A percentile compares a stretch with the other conserved stretches of the same genome.
Conservation (phyloP, 2,797 vertebrate species). For the Aldrovandia affinis region DNA sequence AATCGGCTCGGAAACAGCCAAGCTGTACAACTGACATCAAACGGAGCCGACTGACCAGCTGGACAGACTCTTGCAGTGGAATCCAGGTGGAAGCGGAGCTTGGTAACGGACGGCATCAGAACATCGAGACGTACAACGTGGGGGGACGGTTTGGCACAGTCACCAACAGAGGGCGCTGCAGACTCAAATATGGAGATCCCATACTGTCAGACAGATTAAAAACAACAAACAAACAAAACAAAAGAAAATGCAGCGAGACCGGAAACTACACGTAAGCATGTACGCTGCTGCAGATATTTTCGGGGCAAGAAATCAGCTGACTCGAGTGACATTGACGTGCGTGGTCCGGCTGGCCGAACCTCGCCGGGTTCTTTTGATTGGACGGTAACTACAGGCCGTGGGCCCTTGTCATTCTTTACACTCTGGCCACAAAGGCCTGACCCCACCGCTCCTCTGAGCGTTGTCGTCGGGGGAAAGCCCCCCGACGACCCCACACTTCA, state of each 20-base stretch:
- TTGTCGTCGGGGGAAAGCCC: neutral
- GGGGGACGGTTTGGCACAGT: slow-evolving; percentile 4
- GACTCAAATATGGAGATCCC: slow-evolving; percentile 13
- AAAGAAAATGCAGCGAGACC: neutral
- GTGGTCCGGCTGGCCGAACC: neutral
- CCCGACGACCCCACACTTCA: neutral
- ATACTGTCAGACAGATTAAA: neutral
- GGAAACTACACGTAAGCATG: neutral
- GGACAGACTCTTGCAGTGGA: slow-evolving; percentile 1
- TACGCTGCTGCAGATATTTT: neutral
- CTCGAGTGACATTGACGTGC: neutral
- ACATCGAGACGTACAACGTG: neutral
- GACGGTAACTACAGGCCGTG: neutral
- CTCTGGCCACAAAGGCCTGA: neutral
- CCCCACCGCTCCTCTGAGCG: neutral
- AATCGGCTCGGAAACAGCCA: neutral
- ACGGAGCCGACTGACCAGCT: neutral
- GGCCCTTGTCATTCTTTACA: slow-evolving; percentile 1
- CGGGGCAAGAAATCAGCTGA: neutral
- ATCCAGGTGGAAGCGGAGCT: neutral
- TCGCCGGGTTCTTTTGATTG: neutral
- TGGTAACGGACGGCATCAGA: neutral
- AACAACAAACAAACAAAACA: neutral
- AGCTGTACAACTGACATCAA: neutral
- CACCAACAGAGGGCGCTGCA: slow-evolving; percentile 20